Evolutionary conservation across 2,113 vertebrate genomes (phyloP).

Genomic region (Propithecus coquereli): DNA sequence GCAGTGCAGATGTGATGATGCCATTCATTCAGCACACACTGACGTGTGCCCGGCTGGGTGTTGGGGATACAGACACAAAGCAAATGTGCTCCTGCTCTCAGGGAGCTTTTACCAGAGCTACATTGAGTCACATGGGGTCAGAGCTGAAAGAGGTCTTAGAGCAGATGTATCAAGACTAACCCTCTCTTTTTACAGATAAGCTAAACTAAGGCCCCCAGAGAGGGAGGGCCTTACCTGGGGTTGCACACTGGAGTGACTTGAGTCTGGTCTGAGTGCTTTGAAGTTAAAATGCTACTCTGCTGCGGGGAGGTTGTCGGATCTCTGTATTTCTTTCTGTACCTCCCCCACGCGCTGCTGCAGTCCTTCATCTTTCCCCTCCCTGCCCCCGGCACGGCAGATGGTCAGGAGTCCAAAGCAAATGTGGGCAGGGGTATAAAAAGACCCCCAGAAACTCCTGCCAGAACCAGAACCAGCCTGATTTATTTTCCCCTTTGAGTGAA

Average conservation of each 20-base stretch:
- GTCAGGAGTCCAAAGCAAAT: not conserved
- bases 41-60: not conserved
- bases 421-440: not conserved
- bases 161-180: not conserved
- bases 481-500: not conserved
- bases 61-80: not conserved
- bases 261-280: not conserved
- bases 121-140: not conserved
- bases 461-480: not conserved
- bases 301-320: not conserved
- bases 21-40: rapidly evolving
- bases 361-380: not conserved
- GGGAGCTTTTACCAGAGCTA: not conserved
- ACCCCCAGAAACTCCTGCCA: not conserved
- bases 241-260: not conserved
- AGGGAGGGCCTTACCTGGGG: not conserved
- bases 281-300: not conserved
- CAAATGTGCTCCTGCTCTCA: not conserved
- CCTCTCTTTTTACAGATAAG: not conserved
- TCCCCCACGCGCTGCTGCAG: not conserved
- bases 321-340: not conserved
- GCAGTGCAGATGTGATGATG: no score
- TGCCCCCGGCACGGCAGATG: not conserved
- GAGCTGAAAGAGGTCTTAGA: not conserved
- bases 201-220: not conserved